Base-by-base conservation (phyloP, 2,113 vertebrate species). In the Nannospalax galili region DNA sequence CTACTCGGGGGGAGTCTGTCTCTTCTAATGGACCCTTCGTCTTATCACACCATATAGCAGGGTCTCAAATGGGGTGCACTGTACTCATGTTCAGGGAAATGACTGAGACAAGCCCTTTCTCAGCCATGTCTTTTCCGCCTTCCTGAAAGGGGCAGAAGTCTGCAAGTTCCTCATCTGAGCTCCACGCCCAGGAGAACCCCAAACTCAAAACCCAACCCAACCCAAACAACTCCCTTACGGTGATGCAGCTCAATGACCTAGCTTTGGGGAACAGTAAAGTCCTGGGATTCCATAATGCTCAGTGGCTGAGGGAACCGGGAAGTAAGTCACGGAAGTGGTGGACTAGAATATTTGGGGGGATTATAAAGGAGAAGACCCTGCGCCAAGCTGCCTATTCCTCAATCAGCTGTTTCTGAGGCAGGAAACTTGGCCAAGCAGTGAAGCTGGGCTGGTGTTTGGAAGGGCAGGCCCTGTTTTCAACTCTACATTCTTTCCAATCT, bases 401-500 rank as follows among this genome's bases (percentile, higher is more conserved):
- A 1, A 10, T 22, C n/a, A 2, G 11, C 37, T 1, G 7, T 7
- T 30, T 30, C 81, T 5, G 4, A 7, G 2, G 48, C 69, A 78
- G 90, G 26, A 30, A 10, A 58, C 52, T 72, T n/a, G 24, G 72
- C 17, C 15, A 2, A 72, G 40, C 14, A 40, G 78, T 30, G 10
- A 37, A 11, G 32, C 64, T 52, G 26, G 8, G 65, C 7, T 0
- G 37, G 17, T 24, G 64, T 82, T 88, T 40, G n/a, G 77, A 64
- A 19, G 84, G 88, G 62, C 69, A 48, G n/a, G 45, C 28, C 86
- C 62, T 92, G 64, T 62, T 91, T 91, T n/a, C 89, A 80, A 3
- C 3, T 16, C 86, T 32, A 58, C 91, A 75, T 96, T 96, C 96
- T 84, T 96, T 91, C 93, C 40, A 0, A n/a, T 62, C 81, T 82